Conservation (phyloP, 2,888 invertebrate genomes). For the Cyclophora punctaria region DNA sequence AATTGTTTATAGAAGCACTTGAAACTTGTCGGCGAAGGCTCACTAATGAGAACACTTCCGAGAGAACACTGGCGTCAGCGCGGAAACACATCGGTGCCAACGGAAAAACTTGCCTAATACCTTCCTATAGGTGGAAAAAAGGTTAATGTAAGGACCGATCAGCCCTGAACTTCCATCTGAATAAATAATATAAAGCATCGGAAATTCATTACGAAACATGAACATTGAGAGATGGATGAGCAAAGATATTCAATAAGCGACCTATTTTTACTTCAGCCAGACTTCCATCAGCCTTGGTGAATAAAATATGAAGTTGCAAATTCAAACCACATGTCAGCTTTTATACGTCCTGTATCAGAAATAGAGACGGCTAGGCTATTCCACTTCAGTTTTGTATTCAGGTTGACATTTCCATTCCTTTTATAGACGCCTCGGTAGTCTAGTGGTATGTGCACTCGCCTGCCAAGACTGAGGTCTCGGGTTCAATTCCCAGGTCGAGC, state of each 20-base stretch:
- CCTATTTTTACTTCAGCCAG: slow-evolving; percentile 32
- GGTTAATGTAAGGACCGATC: slow-evolving; percentile 3
- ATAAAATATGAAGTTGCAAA: slow-evolving; percentile 45
- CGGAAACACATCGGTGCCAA: too few species aligned
- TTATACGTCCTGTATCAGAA: too few species aligned
- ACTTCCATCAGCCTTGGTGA: slow-evolving; percentile 29
- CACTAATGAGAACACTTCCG: slow-evolving; percentile 24
- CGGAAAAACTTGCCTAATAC: neutral
- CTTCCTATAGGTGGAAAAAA: slow-evolving; percentile 4
- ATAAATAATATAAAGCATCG: slow-evolving; percentile 16
- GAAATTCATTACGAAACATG: slow-evolving; percentile 19
- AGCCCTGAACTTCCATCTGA: slow-evolving; percentile 8
- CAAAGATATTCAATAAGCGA: slow-evolving; percentile 26
- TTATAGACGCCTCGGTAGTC: too few species aligned
- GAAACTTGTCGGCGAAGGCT: slow-evolving; percentile 16
- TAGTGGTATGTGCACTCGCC: too few species aligned
- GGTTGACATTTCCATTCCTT: too few species aligned
- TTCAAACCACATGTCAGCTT: too few species aligned
- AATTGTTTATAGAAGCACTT: slow-evolving; percentile 22
- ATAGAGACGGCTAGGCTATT: too few species aligned
- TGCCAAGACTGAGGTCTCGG: too few species aligned
- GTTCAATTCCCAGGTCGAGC: too few species aligned
- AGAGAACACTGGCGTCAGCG: slow-evolving; percentile 15
- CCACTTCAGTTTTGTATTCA: too few species aligned
- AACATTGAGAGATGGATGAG: slow-evolving; percentile 18